Conservation (phyloP, 1,140 invertebrate genomes). For the Achatina immaculata region DNA sequence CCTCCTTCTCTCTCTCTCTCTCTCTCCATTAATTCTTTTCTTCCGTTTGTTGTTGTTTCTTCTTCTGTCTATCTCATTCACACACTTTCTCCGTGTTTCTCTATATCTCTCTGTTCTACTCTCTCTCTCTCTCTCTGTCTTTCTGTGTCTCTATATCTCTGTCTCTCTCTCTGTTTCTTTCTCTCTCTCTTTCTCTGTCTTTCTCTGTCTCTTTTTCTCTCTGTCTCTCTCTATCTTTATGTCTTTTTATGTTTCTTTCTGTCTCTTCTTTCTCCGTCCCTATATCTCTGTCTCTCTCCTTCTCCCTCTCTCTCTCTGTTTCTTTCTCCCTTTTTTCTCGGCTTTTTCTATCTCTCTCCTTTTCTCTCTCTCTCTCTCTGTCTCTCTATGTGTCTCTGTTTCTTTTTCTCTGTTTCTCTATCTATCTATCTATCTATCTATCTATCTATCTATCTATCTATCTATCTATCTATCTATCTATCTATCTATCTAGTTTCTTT, state of each 20-base stretch:
- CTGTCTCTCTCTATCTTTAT: not conserved
- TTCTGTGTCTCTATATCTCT: no score
- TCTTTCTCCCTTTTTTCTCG: conserved; percentile 9
- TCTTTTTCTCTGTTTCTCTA: not conserved
- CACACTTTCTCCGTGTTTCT: no score
- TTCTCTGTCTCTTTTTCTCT: no score
- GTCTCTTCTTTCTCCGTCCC: conserved; percentile 8
- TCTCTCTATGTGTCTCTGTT: not conserved
- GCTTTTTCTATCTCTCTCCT: conserved; percentile 28
- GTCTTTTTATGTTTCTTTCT: not conserved
- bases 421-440: not conserved
- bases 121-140: no score
- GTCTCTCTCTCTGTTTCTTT: no score
- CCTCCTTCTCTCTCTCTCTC: no score
- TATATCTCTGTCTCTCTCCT: conserved; percentile 26
- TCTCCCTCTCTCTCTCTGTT: conserved; percentile 28
- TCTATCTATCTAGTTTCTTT: no score
- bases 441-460: not conserved
- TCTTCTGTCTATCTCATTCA: no score
- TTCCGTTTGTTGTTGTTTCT: no score
- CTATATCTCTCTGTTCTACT: no score
- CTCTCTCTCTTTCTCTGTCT: no score
- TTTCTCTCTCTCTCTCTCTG: conserved; percentile 33
- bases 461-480: not conserved
- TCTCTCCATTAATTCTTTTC: no score